Evolutionary conservation across 2,797 vertebrate species (phyloP), one percentile per base, ranked within the genome.

Genomic region (Pitangus sulphuratus): DNA sequence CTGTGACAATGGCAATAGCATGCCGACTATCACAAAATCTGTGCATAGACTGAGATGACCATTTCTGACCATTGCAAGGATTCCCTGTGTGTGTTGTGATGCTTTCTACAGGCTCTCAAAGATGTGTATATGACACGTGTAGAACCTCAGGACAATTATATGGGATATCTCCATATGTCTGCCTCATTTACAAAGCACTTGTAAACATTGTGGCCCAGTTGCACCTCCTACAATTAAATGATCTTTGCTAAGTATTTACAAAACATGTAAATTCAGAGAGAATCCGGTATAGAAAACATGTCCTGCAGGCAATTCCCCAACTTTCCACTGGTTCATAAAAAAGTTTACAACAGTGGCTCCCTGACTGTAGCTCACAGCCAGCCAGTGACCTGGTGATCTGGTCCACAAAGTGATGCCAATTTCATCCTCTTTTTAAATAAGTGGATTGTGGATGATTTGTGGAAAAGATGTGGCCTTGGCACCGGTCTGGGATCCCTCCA

Each of bases 121-220:
- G 56, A 33, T 0, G 0, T 20, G 16, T 12, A 9, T 44, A 12
- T 10, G 17, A 39, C 16, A 26, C 2, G 1, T 40, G 31, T 71
- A 19, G 20, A 48, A 70, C 30, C 8, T 17, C 47, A 50, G 19
- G 1, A 8, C 14, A 25, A 3, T 17, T 30, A 1, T 14, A 6
- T 3, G 16, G 21, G 22, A 12, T 42, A 21, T 57, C 39, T 79
- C 40, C 40, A 11, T 44, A 9, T 51, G 62, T 31, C 30, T 79
- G 21, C 18, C 7, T 87, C 25, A 40, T 47, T 37, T 28, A 77
- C 44, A 33, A 54, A 48, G 12, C 33, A 47, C 13, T 83, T 87
- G 80, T 33, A 75, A 70, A 70, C n/a, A 71, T 15, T 40, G 4
- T 35, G 7, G 20, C 7, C 33, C 26, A 13, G 40, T 39, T 83